These are phyloP conservation scores for Coracias cyanogaster DNA, from an alignment of 2,797 vertebrate species.

Conservation along the genomic window DNA sequence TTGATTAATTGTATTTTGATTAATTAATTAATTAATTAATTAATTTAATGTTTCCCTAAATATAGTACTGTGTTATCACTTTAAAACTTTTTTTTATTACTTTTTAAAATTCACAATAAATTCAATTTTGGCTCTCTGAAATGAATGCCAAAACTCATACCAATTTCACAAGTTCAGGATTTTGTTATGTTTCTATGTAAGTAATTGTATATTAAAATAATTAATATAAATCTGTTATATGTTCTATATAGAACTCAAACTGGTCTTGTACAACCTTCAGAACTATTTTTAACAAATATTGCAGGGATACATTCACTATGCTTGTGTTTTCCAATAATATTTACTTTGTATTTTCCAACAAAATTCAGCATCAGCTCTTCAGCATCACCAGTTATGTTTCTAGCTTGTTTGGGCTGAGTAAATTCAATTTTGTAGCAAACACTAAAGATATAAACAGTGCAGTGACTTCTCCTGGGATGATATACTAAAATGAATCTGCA, in stretches of 20 bases:
- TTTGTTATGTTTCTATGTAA: neutral
- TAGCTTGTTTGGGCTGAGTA: constrained; percentile 18
- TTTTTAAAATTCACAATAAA: neutral
- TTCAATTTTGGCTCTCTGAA: neutral
- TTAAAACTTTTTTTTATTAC: neutral
- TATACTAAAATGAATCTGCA: constrained; percentile 29
- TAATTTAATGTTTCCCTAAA: too few relatives aligned
- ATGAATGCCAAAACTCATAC: neutral
- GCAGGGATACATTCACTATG: neutral
- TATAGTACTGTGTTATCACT: neutral
- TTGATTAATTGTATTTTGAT: too few relatives aligned
- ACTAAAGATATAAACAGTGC: constrained; percentile 14
- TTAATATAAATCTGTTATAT: neutral
- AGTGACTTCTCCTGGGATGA: constrained; percentile 33
- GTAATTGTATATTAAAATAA: neutral
- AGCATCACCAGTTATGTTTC: neutral
- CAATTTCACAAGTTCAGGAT: neutral
- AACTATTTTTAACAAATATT: constrained; percentile 28
- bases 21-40: too few relatives aligned
- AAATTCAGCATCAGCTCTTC: neutral
- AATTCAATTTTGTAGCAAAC: constrained; percentile 28
- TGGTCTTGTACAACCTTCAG: neutral
- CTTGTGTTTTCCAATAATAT: neutral
- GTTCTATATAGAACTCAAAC: neutral
- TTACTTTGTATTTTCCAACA: neutral